Conservation (phyloP, 2,113 vertebrate genomes). For the Gasterosteus nipponicus region DNA sequence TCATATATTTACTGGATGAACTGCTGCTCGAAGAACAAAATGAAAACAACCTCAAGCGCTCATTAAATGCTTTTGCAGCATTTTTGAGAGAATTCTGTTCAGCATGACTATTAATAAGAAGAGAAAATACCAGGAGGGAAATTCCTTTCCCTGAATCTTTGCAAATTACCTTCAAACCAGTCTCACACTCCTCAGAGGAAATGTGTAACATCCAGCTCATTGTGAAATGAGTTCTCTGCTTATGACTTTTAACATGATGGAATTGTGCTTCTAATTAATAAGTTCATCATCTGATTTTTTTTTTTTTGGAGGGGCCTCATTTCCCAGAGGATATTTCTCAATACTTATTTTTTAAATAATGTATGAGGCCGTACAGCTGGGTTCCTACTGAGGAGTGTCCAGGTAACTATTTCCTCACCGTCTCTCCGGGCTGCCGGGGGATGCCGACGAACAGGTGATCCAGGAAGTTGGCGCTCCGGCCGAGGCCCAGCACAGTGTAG, state of each 20-base stretch:
- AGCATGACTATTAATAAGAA: constrained; percentile 21
- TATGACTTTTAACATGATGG: constrained; percentile 20
- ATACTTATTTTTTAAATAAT: background rate
- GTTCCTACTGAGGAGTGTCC: background rate
- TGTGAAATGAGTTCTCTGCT: background rate
- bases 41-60: background rate
- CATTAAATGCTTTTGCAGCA: constrained; percentile 7
- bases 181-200: constrained; percentile 6
- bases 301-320: constrained; percentile 30
- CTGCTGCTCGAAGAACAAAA: constrained; percentile 3
- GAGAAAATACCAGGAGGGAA: constrained; percentile 11
- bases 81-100: background rate
- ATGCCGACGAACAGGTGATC: constrained; percentile 96
- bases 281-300: constrained; percentile 8
- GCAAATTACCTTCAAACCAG: constrained; percentile 21
- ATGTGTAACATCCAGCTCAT: background rate
- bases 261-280: constrained; percentile 11
- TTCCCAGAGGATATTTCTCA: background rate
- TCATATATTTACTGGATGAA: constrained; percentile 5
- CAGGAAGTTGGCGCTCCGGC: constrained; percentile 96
- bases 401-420: constrained; percentile 75
- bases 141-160: constrained; percentile 17
- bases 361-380: background rate
- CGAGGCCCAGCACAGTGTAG: constrained; percentile 94
- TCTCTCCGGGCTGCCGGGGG: constrained; percentile 87